Evolutionary conservation across 2,113 vertebrate genomes (phyloP), one percentile per base, ranked within the genome.

Genomic region (Argyrosomus japonicus): DNA sequence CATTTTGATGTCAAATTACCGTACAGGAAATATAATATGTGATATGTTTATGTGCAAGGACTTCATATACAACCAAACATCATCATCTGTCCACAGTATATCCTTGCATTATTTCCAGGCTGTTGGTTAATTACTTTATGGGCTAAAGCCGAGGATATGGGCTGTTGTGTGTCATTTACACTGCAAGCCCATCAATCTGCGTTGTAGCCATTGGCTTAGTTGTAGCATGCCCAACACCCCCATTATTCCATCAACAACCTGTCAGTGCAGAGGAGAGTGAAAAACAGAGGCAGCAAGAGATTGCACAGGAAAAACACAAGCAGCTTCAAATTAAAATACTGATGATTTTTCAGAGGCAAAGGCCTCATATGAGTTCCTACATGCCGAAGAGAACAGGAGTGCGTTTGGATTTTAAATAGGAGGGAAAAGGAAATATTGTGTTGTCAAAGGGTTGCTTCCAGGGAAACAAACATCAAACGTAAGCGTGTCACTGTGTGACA

Each of bases 391-490:
- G 76, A 87, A 61, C 10, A 15, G 56, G 50, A 69, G 56, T 43
- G 70, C 75, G 72, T 88, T 77, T 82, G 54, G 84, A 78, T 89
- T 80, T 84, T 76, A 81, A 83, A 81, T 15, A 58, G 65, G 40
- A 57, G n/a, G 56, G 27, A 74, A 80, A 40, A 76, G 61, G 76
- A 81, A 87, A 75, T 74, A 75, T 58, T 75, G 45, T 48, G 75
- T 73, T 75, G 82, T 87, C 81, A 90, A 81, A 83, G 60, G 74
- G 60, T 77, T 75, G 83, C 89, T 90, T 79, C 79, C 68, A 89
- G 85, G 79, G 79, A 90, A 90, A 87, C 87, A 90, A 86, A 91
- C 78, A 74, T 91, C 74, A 91, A 72, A 86, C 18, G 23, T 62
- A n/a, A 48, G 17, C 43, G 54, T 77, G 76, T 54, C 45, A 69